Evolutionary conservation across 2,113 vertebrate genomes (phyloP).

Genomic region (Podocnemis expansa): DNA sequence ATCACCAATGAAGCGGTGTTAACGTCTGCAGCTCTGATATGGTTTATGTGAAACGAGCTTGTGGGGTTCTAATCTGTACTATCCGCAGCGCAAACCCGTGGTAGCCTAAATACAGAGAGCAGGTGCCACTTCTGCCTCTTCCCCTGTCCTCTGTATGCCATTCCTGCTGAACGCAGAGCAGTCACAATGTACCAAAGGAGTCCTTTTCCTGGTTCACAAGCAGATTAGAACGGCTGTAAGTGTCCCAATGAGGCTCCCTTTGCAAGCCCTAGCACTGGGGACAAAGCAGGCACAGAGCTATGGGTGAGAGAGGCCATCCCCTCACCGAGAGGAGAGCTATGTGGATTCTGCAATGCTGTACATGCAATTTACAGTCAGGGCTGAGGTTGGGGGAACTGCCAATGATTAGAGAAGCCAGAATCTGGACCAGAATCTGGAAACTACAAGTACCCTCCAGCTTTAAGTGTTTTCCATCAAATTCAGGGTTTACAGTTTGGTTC

Average conservation of each 20-base stretch:
- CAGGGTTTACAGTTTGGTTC: no score
- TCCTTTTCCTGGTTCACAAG: background rate
- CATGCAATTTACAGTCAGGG: background rate
- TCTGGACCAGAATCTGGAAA: no score
- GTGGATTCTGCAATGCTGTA: no score
- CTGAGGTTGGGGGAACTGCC: background rate
- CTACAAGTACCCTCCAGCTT: no score
- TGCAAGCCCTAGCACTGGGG: background rate
- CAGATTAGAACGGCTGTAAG: fast-evolving
- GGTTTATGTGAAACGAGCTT: background rate
- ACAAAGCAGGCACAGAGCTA: background rate
- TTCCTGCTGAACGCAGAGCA: background rate
- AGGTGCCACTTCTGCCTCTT: background rate
- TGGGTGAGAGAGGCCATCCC: background rate
- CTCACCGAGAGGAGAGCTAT: background rate
- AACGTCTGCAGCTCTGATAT: background rate
- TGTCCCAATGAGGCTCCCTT: no score
- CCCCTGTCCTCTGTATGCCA: background rate
- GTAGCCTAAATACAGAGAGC: background rate
- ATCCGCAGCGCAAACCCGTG: background rate
- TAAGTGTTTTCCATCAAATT: no score
- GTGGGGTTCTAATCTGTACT: background rate
- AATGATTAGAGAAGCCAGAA: background rate
- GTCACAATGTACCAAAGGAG: background rate
- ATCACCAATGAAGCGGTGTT: background rate